Percentiles rank a stretch among this genome's conserved stretches.
Evolutionary conservation across 2,113 vertebrate species (phyloP).

Genomic region (Crotalus horridus): DNA sequence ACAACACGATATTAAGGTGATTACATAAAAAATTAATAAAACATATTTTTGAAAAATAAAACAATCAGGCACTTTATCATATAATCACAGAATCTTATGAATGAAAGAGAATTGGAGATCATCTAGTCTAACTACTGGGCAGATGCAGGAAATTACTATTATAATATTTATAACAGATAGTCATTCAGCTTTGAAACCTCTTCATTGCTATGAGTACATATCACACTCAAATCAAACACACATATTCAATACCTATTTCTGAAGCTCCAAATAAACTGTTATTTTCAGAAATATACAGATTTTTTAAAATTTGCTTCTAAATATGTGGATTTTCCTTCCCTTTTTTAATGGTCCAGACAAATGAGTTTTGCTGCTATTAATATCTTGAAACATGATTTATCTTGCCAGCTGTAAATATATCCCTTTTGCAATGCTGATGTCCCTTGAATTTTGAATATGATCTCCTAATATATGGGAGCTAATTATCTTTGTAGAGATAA

Average conservation of each 20-base stretch:
- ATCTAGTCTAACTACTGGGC: background rate
- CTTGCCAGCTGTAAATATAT: background rate
- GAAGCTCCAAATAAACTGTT: background rate
- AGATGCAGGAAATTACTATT: background rate
- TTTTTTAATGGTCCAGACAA: constrained; percentile 16
- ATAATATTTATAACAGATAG: background rate
- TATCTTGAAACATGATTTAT: background rate
- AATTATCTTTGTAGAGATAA: constrained; percentile 66
- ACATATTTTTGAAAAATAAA: no score
- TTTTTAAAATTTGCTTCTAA: background rate
- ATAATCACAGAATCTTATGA: background rate
- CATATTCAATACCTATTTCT: background rate
- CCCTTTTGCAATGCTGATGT: constrained; percentile 43
- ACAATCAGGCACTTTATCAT: background rate
- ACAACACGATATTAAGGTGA: no score
- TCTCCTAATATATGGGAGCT: constrained; percentile 55
- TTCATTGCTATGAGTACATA: background rate
- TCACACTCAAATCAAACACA: background rate
- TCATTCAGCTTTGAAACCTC: background rate
- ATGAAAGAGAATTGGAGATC: background rate
- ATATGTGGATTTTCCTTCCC: background rate
- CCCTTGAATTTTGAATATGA: constrained; percentile 48
- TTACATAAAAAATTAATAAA: no score
- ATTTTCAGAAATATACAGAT: constrained; percentile 15
- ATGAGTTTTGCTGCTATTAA: background rate